Evolutionary conservation across 2,113 vertebrate genomes (phyloP).

Genomic region (Phylloscopus whistleri): DNA sequence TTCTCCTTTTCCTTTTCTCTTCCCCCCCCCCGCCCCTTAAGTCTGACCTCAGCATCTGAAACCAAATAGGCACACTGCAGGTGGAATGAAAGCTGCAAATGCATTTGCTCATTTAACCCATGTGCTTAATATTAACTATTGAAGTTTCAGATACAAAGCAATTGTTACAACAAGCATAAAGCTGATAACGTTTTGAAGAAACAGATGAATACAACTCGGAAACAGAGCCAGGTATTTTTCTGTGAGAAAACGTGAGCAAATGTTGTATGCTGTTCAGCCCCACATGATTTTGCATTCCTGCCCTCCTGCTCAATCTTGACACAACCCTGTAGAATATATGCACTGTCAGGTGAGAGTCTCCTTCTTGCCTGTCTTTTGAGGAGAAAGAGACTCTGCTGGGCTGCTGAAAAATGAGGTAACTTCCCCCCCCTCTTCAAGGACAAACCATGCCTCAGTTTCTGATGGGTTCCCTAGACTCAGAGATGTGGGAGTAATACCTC

Average conservation of each 20-base stretch:
- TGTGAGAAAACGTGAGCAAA: constrained; percentile 33
- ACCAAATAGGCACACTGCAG: constrained; percentile 58
- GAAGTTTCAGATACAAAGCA: constrained; percentile 18
- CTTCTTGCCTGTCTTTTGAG: background rate
- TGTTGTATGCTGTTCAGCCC: constrained; percentile 38
- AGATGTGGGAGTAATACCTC: background rate
- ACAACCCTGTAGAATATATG: background rate
- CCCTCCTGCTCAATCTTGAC: constrained; percentile 47
- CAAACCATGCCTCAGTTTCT: background rate
- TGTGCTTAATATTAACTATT: constrained; percentile 59
- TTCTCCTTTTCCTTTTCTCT: background rate
- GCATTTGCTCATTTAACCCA: constrained; percentile 59
- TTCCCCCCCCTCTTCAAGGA: background rate
- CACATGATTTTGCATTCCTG: constrained; percentile 50
- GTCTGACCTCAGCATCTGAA: constrained; percentile 55
- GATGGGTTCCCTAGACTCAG: background rate
- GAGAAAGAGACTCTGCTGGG: background rate
- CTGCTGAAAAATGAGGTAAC: background rate
- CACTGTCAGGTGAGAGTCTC: background rate
- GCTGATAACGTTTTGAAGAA: constrained; percentile 48
- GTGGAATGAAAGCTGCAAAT: constrained; percentile 53
- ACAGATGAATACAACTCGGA: constrained; percentile 45
- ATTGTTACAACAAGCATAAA: constrained; percentile 41
- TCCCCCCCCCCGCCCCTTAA: background rate
- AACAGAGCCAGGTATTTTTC: constrained; percentile 49